Base-by-base conservation (phyloP, 1,140 invertebrate species). In the Cydia pomonella region DNA sequence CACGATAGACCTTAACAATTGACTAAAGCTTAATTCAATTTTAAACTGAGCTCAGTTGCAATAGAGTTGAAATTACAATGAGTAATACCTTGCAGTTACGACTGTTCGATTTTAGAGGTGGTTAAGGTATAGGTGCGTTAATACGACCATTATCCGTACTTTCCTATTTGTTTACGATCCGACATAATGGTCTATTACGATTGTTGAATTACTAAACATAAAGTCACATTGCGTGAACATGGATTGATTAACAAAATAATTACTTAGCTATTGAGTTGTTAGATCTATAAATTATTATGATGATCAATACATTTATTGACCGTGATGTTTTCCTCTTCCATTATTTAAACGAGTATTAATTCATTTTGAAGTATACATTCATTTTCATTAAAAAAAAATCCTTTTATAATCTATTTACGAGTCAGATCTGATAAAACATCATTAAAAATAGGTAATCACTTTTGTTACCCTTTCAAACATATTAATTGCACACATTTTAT, bases 151-250 rank as follows among this genome's bases (percentile, higher is more conserved):
- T 85, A 84, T 76, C 80, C 73, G 76, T 74, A 80, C 79, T 87
- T 86, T 85, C 82, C 82, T 84, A 85, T 87, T 89, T 87, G 84
- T 87, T 89, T 87, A 87, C 79, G 85, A 83, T 76, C 76, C 53
- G 29, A 75, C 79, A 83, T 87, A 87, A 87, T 87, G 81, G 83
- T 79, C 85, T 87, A 87, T 87, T 85, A 85, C 76, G 80, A 79
- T 81, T 80, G 81, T 83, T 84, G 85, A 87, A 86, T 82, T 80
- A 79, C 77, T 77, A 73, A 79, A 71, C 73, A 69, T 72, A 73
- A 76, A 75, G 53, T 59, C 72, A 27, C 29, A 62, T 59, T 10
- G 41, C 44, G 16, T 59, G 74, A 72, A 66, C 13, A 59, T 59
- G 64, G 73, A 75, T 81, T 82, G 79, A 84, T 82, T 80, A 80